These are phyloP conservation scores for Muscicapa adusta DNA, from an alignment of 2,113 vertebrate species.

Conservation along the genomic window DNA sequence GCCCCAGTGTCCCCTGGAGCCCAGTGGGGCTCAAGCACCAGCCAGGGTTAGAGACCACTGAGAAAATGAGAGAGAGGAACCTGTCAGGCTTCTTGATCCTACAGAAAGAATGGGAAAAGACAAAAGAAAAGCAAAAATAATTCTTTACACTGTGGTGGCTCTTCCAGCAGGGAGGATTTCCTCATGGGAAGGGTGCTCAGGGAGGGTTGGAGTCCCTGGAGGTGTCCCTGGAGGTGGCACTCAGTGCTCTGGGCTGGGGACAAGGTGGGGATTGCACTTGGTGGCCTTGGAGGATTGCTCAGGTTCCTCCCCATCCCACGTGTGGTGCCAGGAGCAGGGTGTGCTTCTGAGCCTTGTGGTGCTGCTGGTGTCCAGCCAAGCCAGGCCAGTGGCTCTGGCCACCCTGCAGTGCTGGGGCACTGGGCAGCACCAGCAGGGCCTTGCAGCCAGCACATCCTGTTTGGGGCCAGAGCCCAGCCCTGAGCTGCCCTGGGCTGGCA, in stretches of 20 bases:
- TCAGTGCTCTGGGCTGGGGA: background rate
- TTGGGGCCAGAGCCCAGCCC: background rate
- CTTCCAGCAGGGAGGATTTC: background rate
- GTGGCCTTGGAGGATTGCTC: background rate
- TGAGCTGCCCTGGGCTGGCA: background rate
- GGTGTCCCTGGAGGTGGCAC: background rate
- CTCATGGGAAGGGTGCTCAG: background rate
- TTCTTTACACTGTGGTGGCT: background rate
- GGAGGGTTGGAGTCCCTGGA: background rate
- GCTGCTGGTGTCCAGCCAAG: background rate
- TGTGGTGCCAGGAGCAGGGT: background rate
- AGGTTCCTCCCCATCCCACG: accelerated
- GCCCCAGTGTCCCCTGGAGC: background rate
- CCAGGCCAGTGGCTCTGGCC: background rate
- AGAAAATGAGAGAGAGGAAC: background rate
- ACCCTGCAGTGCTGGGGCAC: background rate
- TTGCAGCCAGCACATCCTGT: no score
- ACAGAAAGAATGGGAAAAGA: no score
- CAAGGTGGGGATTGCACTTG: background rate
- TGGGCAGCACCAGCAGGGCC: background rate
- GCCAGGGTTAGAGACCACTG: background rate
- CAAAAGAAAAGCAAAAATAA: background rate
- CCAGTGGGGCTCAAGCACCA: background rate
- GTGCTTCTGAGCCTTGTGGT: no score
- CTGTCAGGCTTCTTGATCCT: background rate